Percentiles rank a stretch among this genome's conserved stretches.
Evolutionary conservation across 2,888 invertebrate genomes (phyloP).

Genomic region (Acrobasis consociella): DNA sequence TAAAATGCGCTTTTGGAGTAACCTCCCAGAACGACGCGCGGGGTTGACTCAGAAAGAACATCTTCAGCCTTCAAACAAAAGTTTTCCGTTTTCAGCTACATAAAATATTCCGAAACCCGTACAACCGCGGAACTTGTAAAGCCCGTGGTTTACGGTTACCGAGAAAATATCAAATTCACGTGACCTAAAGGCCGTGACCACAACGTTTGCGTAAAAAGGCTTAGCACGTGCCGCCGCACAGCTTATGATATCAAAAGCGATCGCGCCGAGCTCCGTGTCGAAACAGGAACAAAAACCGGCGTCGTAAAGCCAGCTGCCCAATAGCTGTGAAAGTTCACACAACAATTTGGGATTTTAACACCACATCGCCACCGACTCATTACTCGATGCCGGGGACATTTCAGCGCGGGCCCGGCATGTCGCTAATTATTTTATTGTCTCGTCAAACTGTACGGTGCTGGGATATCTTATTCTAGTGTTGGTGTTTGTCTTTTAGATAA

Average conservation of each 20-base stretch:
- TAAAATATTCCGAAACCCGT: neutral
- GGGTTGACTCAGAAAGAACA: neutral
- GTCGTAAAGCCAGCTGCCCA: conserved; percentile 63
- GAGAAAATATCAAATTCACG: conserved; percentile 14
- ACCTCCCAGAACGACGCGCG: too few species aligned
- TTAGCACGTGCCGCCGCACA: conserved; percentile 70
- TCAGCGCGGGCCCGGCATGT: conserved; percentile 50
- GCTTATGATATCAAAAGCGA: conserved; percentile 43
- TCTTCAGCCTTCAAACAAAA: neutral
- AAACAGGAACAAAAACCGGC: conserved; percentile 51
- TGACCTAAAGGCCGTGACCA: conserved; percentile 31
- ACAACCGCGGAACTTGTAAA: neutral
- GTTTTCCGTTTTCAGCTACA: neutral
- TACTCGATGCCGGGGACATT: conserved; percentile 45
- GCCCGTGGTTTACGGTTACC: conserved; percentile 2
- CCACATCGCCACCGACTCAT: conserved; percentile 69
- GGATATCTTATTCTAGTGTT: conserved; percentile 13
- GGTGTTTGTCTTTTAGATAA: conserved; percentile 18
- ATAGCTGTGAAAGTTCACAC: conserved; percentile 82
- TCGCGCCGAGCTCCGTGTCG: conserved; percentile 44
- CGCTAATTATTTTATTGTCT: conserved; percentile 74
- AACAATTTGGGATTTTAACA: conserved; percentile 80
- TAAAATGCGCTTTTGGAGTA: too few species aligned
- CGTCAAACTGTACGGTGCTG: conserved; percentile 53
- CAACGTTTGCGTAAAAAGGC: conserved; percentile 34